Evolutionary conservation across 2,797 vertebrate species (phyloP).

Genomic region (Ispidina picta): DNA sequence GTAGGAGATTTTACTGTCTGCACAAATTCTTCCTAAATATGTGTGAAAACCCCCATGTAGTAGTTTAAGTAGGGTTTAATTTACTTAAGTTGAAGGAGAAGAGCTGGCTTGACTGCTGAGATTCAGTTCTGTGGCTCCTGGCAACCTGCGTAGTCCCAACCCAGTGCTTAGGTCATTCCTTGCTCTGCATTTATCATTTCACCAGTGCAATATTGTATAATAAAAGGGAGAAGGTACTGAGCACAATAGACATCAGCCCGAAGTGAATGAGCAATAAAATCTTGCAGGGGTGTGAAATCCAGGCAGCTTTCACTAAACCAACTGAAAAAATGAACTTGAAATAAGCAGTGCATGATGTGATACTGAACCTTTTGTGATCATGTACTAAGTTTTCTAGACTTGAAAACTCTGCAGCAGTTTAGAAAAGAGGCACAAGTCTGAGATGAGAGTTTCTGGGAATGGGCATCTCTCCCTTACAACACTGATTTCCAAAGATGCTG

Average conservation of each 20-base stretch:
- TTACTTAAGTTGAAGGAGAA: background rate
- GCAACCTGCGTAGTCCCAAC: background rate
- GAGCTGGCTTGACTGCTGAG: background rate
- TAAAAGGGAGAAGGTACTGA: background rate
- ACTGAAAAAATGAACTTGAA: background rate
- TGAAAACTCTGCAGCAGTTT: background rate
- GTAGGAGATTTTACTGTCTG: background rate
- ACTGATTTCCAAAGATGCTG: background rate
- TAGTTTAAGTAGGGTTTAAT: background rate
- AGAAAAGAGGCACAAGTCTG: background rate
- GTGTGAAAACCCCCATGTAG: rapidly evolving
- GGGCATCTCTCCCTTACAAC: background rate
- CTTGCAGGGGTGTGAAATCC: conserved; percentile 16
- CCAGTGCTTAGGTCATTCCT: background rate
- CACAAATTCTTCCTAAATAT: background rate
- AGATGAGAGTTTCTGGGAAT: background rate
- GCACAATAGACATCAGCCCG: background rate
- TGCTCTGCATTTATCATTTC: conserved; percentile 1
- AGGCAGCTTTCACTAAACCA: conserved; percentile 1
- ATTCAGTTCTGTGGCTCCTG: background rate
- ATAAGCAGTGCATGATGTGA: background rate
- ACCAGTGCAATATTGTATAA: background rate
- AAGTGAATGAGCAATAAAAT: conserved; percentile 11
- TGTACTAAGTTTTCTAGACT: background rate
- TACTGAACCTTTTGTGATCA: background rate